Conservation (phyloP, 2,888 invertebrate genomes). For the Drosophila formosana region DNA sequence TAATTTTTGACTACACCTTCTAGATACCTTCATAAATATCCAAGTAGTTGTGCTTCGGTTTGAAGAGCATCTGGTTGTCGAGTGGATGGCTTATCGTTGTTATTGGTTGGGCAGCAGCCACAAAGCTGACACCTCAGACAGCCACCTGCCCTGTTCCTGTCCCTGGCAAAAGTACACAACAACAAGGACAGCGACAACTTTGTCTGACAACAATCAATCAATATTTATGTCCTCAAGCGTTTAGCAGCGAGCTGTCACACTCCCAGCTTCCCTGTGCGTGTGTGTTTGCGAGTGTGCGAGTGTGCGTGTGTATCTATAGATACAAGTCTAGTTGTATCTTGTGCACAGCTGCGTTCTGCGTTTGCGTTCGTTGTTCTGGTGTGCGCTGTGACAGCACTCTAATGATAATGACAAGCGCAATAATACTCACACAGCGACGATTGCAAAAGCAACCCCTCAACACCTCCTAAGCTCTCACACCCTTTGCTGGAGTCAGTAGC, state of each 20-base stretch:
- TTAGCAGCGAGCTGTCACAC: slow-evolving; percentile 59
- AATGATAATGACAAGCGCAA: slow-evolving; percentile 79
- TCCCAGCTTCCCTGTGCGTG: background rate
- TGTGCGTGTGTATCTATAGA: slow-evolving; percentile 28
- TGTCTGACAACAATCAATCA: slow-evolving; percentile 78
- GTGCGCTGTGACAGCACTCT: slow-evolving; percentile 52
- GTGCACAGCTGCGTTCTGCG: slow-evolving; percentile 56
- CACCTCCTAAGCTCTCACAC: background rate
- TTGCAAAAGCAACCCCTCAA: slow-evolving; percentile 16
- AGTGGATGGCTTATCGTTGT: slow-evolving; percentile 17
- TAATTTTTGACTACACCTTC: background rate
- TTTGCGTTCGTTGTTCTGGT: slow-evolving; percentile 26
- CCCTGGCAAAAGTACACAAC: slow-evolving; percentile 27
- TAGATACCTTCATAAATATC: background rate
- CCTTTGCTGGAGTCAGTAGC: background rate
- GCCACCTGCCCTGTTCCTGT: slow-evolving; percentile 42
- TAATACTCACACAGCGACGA: slow-evolving; percentile 64
- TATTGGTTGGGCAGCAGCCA: slow-evolving; percentile 58
- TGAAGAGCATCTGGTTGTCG: slow-evolving; percentile 33
- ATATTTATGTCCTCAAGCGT: slow-evolving; percentile 76
- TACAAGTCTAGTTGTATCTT: slow-evolving; percentile 27
- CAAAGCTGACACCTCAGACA: slow-evolving; percentile 71
- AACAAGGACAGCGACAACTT: slow-evolving; percentile 47
- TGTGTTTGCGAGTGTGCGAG: background rate
- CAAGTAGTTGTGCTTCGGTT: background rate